These are phyloP conservation scores for Eupithecia centaureata DNA, from an alignment of 2,888 invertebrate species.

Conservation along the genomic window DNA sequence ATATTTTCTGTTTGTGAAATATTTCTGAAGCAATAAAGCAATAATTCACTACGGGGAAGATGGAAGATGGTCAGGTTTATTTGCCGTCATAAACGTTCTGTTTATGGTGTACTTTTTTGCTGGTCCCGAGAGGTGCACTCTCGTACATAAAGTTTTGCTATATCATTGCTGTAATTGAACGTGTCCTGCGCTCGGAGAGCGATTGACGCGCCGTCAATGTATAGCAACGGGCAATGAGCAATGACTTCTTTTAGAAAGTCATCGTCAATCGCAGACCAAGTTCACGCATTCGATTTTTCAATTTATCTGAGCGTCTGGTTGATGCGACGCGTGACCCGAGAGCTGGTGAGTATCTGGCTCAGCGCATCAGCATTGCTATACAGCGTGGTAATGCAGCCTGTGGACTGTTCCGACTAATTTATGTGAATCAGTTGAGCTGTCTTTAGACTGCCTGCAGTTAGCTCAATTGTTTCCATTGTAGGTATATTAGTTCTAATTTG, in stretches of 20 bases:
- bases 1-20: constrained; percentile 85
- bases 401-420: too few species aligned
- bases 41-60: constrained; percentile 84
- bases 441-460: too few species aligned
- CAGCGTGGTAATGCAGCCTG: too few species aligned
- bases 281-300: not conserved
- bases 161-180: constrained; percentile 69
- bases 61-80: constrained; percentile 81
- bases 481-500: too few species aligned
- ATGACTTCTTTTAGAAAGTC: constrained; percentile 6
- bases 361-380: too few species aligned
- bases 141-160: constrained; percentile 70
- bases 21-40: constrained; percentile 84
- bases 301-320: too few species aligned
- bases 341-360: too few species aligned
- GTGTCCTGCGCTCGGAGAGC: constrained; percentile 50
- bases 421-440: too few species aligned
- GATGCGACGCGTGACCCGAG: too few species aligned
- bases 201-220: constrained; percentile 27
- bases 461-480: too few species aligned
- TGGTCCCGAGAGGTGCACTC: constrained; percentile 62
- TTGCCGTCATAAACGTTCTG: constrained; percentile 82
- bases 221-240: not conserved
- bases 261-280: not conserved
- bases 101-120: constrained; percentile 82